Conservation (phyloP, 2,797 vertebrate genomes). For the Sebastes matsubarae region DNA sequence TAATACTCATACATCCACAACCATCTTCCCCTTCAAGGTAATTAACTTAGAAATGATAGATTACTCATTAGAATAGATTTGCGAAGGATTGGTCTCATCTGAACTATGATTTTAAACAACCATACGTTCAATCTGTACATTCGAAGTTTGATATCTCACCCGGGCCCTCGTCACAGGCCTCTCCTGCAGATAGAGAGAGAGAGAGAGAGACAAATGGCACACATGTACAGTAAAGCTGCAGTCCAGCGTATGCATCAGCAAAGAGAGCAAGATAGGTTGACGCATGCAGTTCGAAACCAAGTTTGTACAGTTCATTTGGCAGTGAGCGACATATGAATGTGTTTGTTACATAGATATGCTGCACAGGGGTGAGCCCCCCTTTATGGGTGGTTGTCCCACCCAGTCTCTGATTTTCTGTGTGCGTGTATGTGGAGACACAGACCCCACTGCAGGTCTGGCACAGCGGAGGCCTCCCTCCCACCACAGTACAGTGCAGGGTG, state of each 20-base stretch:
- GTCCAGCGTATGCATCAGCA: conserved; percentile 68
- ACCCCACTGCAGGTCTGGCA: conserved; percentile 34
- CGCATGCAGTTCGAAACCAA: conserved; percentile 77
- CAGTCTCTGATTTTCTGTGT: conserved; percentile 47
- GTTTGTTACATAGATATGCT: conserved; percentile 66
- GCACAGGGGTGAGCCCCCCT: conserved; percentile 41
- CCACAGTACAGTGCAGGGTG: conserved; percentile 46
- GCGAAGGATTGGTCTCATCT: conserved; percentile 11
- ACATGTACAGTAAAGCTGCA: conserved; percentile 71
- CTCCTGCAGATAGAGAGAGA: conserved; percentile 39
- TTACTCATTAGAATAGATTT: conserved; percentile 6
- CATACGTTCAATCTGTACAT: conserved; percentile 74
- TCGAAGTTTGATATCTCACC: conserved; percentile 49
- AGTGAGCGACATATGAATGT: conserved; percentile 77
- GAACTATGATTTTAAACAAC: conserved; percentile 59
- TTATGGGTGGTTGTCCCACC: conserved; percentile 14
- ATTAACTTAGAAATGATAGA: conserved; percentile 18
- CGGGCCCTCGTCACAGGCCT: conserved; percentile 20
- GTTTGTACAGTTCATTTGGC: conserved; percentile 78
- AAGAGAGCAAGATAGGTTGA: conserved; percentile 72
- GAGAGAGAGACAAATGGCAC: conserved; percentile 55
- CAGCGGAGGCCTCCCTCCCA: conserved; percentile 40
- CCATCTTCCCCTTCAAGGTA: background rate
- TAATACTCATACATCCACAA: background rate
- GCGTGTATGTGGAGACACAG: conserved; percentile 41